Conservation (phyloP, 2,113 vertebrate genomes). For the Crotalus horridus region DNA sequence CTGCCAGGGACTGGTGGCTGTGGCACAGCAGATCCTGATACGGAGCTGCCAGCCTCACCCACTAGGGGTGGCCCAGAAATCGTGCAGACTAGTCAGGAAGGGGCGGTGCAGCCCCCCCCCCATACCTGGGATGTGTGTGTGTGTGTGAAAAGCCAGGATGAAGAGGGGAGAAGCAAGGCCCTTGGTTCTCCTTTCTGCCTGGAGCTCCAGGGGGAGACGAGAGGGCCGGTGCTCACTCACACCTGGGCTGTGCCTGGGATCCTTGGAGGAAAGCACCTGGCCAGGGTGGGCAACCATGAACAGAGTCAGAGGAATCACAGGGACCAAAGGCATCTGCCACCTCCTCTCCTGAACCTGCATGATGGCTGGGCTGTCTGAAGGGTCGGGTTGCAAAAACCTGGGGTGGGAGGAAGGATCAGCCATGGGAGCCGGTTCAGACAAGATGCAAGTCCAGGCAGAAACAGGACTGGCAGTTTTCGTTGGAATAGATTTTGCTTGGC, state of each 20-base stretch:
- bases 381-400: not conserved
- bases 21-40: not conserved
- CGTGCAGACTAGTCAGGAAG: not conserved
- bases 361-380: not conserved
- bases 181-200: not conserved
- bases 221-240: not conserved
- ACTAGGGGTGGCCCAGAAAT: not conserved
- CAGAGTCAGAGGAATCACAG: not conserved
- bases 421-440: not conserved
- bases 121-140: not conserved
- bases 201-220: not conserved
- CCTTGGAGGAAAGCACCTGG: not conserved
- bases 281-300: not conserved
- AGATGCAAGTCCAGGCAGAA: not conserved
- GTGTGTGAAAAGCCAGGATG: not conserved
- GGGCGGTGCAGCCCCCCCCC: not conserved
- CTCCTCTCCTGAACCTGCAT: not conserved
- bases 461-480: not conserved
- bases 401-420: not conserved
- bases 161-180: not conserved
- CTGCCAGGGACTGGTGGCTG: not conserved
- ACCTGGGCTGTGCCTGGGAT: not conserved
- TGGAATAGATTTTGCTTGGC: not conserved
- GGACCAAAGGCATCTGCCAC: not conserved
- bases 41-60: not conserved